Percentiles rank a stretch among this genome's conserved stretches.
Evolutionary conservation across 2,888 invertebrate species (phyloP).

Genomic region (Acanthoscelides obtectus): DNA sequence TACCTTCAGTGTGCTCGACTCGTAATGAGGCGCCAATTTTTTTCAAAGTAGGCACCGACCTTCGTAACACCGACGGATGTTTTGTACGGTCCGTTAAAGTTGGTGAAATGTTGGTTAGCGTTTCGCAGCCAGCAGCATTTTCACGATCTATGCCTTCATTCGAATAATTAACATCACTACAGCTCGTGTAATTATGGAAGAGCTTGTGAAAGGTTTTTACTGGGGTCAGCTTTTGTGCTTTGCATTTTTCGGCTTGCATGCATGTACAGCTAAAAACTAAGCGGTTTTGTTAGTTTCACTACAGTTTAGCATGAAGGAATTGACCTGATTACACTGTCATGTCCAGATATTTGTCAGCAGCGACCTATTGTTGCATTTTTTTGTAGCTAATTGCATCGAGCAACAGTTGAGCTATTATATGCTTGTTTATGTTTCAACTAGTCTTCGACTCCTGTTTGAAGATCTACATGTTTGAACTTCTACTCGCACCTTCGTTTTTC

Average conservation of each 20-base stretch:
- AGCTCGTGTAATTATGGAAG: not conserved
- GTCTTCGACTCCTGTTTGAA: too few relatives aligned
- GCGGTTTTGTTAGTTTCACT: not conserved
- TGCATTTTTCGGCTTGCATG: not conserved
- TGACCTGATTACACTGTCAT: too few relatives aligned
- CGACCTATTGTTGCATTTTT: too few relatives aligned
- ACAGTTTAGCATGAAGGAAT: too few relatives aligned
- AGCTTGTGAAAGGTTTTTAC: not conserved
- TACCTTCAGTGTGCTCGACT: not conserved
- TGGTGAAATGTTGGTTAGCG: not conserved
- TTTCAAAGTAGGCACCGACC: not conserved
- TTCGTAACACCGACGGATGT: not conserved
- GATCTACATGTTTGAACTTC: too few relatives aligned
- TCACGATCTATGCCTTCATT: not conserved
- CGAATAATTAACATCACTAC: not conserved
- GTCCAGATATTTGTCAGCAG: too few relatives aligned
- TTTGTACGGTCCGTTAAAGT: not conserved
- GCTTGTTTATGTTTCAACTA: too few relatives aligned
- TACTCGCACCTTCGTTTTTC: too few relatives aligned
- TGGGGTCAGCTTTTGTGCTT: not conserved
- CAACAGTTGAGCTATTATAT: too few relatives aligned
- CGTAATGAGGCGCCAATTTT: not conserved
- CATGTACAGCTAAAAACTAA: too few relatives aligned
- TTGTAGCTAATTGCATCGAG: too few relatives aligned
- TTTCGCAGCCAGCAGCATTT: not conserved